Base-by-base conservation (phyloP, 2,113 vertebrate genomes). In the Abramis brama region DNA sequence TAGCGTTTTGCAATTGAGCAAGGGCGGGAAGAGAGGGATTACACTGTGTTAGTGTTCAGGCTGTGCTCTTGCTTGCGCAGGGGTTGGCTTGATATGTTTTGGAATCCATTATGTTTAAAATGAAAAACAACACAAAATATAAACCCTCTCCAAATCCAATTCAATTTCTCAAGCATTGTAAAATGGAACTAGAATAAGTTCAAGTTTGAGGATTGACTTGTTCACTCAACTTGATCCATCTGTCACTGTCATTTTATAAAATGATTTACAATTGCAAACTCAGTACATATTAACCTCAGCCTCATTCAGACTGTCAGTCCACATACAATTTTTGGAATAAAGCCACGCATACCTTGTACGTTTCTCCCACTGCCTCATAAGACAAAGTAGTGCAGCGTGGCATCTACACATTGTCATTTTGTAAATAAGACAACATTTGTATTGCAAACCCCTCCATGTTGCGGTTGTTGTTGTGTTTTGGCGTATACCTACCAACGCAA, bases 1-100 rank as follows among this genome's bases (percentile, higher is more conserved):
- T 36, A 27, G 82, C 33, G 30, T 70, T 83, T 83, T 57, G 68
- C 57, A 83, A 83, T 59, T 5, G 82, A 83, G 82, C 82, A 83
- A 73, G 30, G 12, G 23, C 27, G 25, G 21, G 50, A 83, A 59
- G 68, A 73, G 50, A 70, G 45, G 79, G 64, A 82, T 82, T 82
- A 82, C 30, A 68, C 33, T 43, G 23, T 55, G 66, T 73, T 83
- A 55, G 19, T 71, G 68, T 83, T 71, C n/a, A 83, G 47, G 45
- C 62, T 83, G 82, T 73, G 21, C 50, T 83, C 68, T 73, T 57
- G 30, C 30, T 83, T 43, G 12, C 1, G 30, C 57, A 17, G 19
- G 45, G 39, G 23, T 2, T 66, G n/a, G 47, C 39, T 30, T 66
- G 4, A 12, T 75, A 27, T 25, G 33, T 43, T 79, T 43, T 7